Conservation (phyloP, 2,888 invertebrate genomes). For the Tetranychus piercei region DNA sequence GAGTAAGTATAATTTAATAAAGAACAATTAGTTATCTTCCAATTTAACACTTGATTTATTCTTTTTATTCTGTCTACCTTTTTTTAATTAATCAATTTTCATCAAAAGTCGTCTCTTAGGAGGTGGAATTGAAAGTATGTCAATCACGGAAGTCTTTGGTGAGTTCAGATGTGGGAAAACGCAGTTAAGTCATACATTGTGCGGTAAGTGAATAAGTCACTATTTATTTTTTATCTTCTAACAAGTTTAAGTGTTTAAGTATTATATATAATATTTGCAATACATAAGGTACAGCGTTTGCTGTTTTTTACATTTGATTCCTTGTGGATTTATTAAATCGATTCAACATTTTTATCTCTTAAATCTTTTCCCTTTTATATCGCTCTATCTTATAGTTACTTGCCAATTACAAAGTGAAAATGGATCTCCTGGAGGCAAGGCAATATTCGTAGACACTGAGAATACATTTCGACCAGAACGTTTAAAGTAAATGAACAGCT, state of each 20-base stretch:
- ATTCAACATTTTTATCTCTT: too few species aligned
- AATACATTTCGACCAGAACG: conserved; percentile 64
- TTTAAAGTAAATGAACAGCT: conserved; percentile 30
- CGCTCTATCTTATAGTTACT: conserved; percentile 36
- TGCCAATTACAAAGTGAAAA: conserved; percentile 48
- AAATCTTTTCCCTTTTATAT: too few species aligned
- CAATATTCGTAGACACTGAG: conserved; percentile 62
- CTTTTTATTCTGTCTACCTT: too few species aligned
- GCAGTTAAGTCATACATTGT: conserved; percentile 57
- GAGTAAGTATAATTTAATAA: conserved; percentile 32
- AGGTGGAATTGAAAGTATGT: conserved; percentile 63
- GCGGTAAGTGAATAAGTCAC: conserved; percentile 33
- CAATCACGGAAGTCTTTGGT: conserved; percentile 63
- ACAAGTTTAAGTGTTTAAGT: too few species aligned
- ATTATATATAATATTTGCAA: too few species aligned
- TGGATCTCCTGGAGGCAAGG: conserved; percentile 54
- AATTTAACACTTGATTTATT: too few species aligned
- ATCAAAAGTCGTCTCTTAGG: conserved; percentile 43
- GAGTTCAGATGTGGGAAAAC: conserved; percentile 66
- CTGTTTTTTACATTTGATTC: too few species aligned
- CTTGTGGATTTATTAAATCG: too few species aligned
- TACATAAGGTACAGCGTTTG: too few species aligned
- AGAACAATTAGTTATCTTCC: too few species aligned
- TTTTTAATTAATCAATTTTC: too few species aligned
- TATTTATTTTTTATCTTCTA: too few species aligned